A percentile compares a stretch with the other conserved stretches of the same genome.
Evolutionary conservation across 37 sponge, comb jelly and placozoan genomes (phyloP).

Genomic region (Bolinopsis microptera): DNA sequence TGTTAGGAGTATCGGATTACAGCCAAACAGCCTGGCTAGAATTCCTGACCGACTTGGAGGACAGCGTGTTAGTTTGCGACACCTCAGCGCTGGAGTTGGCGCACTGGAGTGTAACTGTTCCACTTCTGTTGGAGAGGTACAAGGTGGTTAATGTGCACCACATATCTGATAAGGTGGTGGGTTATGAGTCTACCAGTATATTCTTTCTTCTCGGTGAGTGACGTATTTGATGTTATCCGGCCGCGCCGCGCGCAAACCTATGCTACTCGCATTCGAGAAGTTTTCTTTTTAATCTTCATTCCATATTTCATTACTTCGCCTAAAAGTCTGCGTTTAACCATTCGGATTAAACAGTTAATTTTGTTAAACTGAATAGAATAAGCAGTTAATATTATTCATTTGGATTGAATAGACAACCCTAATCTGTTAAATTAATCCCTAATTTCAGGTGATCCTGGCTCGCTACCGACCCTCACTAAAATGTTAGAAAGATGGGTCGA

Average conservation of each 20-base stretch:
- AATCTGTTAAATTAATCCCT: background rate
- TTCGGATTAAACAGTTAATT: background rate
- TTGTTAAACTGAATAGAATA: too few species aligned
- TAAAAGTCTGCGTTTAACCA: background rate
- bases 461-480: background rate
- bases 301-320: too few species aligned
- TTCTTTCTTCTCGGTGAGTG: conserved; percentile 31
- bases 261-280: too few species aligned
- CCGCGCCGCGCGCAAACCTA: too few species aligned
- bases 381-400: too few species aligned
- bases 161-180: background rate
- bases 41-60: background rate
- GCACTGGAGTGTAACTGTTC: background rate
- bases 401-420: background rate
- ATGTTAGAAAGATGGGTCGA: conserved; percentile 17
- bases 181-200: background rate
- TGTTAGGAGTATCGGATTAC: background rate
- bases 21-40: background rate
- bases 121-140: background rate
- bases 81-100: conserved; percentile 6
- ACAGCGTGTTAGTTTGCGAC: conserved; percentile 22
- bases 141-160: background rate
- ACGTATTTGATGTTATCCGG: too few species aligned
- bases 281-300: too few species aligned
- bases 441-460: conserved; percentile 33